Evolutionary conservation across 2,888 invertebrate genomes (phyloP), one percentile per base, ranked within the genome.

Genomic region (Euphydryas editha): DNA sequence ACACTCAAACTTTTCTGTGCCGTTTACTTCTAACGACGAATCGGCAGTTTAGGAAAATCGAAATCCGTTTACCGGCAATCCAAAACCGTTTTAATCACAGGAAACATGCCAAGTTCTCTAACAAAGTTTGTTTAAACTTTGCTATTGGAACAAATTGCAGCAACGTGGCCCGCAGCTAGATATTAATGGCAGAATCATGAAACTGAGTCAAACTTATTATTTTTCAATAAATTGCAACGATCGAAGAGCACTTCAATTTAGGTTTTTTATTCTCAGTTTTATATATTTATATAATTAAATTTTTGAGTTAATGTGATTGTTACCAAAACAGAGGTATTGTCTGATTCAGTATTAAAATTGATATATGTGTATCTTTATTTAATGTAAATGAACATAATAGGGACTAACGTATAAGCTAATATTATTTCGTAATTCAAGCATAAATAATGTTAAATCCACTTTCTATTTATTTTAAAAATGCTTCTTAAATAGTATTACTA

Each of bases 81-180:
- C 80, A 83, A 86, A 88, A 91, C 91, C 90, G 89, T 90, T 92
- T 91, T 88, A 91, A 91, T 91, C 89, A 90, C 88, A 79, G 84
- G 83, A 90, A 90, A 89, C 88, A 91, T 88, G 84, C 87, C 85
- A 90, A 91, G 84, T 91, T 87, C 81, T 77, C 78, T 75, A 80
- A 83, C 83, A 87, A 89, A 92, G 87, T 90, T 92, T 88, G 86
- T 78, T 82, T 85, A 80, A 88, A 90, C 82, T 90, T 88, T 75
- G 82, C 80, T 84, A 88, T 88, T 89, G 87, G 88, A 84, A 88
- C 91, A 90, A 91, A 92, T 90, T 88, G 85, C 83, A 85, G 81
- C 82, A 85, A 86, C 87, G 84, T 88, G 87, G 85, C 88, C 86
- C 81, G 83, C 80, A 86, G 90, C 84, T 81, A 84, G 82, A 84